phyloP scores from a whole-genome alignment of 1,140 invertebrate species.

The Samia ricini region DNA sequence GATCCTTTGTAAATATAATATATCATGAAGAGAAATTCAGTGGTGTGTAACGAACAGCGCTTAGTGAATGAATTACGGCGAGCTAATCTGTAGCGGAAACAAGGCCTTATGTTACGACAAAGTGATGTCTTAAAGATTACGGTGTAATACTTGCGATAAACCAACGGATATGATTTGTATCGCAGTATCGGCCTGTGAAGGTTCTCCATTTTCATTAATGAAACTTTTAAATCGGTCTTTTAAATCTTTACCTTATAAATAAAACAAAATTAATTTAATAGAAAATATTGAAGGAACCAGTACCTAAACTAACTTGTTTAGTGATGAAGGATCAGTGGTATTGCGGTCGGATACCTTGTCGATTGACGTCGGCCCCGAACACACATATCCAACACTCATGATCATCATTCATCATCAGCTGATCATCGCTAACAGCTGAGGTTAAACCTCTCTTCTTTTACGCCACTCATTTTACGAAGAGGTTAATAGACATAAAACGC shows the following conservation, averaged over 20 bases:
- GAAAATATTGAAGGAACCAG: too few relatives aligned
- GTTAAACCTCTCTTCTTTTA: too few relatives aligned
- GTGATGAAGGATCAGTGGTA: too few relatives aligned
- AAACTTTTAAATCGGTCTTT: not conserved
- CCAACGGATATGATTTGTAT: constrained; percentile 5
- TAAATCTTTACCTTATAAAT: not conserved
- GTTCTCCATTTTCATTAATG: not conserved
- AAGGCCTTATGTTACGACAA: constrained; percentile 19
- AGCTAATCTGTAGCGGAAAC: constrained; percentile 26
- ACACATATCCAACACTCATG: too few relatives aligned
- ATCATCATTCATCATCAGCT: too few relatives aligned
- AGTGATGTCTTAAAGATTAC: constrained; percentile 29
- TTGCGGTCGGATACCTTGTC: too few relatives aligned
- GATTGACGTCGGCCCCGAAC: too few relatives aligned
- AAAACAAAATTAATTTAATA: too few relatives aligned
- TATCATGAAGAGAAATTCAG: constrained; percentile 1
- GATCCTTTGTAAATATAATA: not conserved
- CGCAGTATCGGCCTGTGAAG: not conserved
- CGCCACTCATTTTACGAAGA: too few relatives aligned
- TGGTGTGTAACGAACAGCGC: constrained; percentile 10
- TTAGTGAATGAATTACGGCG: constrained; percentile 13
- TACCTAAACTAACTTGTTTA: too few relatives aligned
- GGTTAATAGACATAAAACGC: too few relatives aligned
- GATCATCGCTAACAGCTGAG: too few relatives aligned
- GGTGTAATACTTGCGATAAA: constrained; percentile 23